phyloP scores from a whole-genome alignment of 2,888 invertebrate genomes.

The Rhagium mordax region DNA sequence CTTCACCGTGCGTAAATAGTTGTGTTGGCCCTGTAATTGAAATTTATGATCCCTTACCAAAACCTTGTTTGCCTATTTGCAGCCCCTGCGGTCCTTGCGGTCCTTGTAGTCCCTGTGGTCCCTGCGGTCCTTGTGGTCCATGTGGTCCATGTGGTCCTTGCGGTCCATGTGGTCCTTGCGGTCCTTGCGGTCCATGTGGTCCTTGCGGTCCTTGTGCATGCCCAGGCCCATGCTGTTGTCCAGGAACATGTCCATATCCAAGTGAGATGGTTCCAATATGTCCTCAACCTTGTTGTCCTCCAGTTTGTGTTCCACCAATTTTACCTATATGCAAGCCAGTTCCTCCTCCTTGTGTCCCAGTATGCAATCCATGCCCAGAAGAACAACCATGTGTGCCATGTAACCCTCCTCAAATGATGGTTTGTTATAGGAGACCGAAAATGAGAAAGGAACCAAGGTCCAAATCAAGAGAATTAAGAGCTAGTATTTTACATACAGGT shows the following conservation, averaged over 20 bases:
- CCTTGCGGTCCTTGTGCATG: slow-evolving; percentile 50
- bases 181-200: slow-evolving; percentile 61
- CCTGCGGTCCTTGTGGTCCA: slow-evolving; percentile 69
- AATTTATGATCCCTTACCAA: slow-evolving; percentile 73
- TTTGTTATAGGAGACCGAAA: slow-evolving; percentile 70
- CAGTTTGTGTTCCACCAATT: slow-evolving; percentile 73
- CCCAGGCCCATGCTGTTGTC: slow-evolving; percentile 61
- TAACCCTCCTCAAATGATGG: slow-evolving; percentile 74
- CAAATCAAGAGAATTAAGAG: slow-evolving; percentile 73
- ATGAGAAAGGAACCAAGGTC: slow-evolving; percentile 65
- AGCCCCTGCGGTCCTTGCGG: slow-evolving; percentile 62
- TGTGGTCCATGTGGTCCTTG: slow-evolving; percentile 50
- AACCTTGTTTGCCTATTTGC: slow-evolving; percentile 74
- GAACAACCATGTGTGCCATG: slow-evolving; percentile 74
- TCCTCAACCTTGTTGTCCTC: slow-evolving; percentile 54
- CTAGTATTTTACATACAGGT: slow-evolving; percentile 72
- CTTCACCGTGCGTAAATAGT: slow-evolving; percentile 63
- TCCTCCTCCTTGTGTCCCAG: slow-evolving; percentile 71
- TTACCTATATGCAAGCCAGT: slow-evolving; percentile 68
- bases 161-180: slow-evolving; percentile 46
- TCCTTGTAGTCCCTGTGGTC: too few species aligned
- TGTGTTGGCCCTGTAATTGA: slow-evolving; percentile 68
- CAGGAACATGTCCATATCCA: slow-evolving; percentile 70
- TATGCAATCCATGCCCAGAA: slow-evolving; percentile 71
- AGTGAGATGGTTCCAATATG: slow-evolving; percentile 61